Evolutionary conservation across 2,888 invertebrate species (phyloP), one percentile per base, ranked within the genome.

Genomic region (Yponomeuta evonymella): DNA sequence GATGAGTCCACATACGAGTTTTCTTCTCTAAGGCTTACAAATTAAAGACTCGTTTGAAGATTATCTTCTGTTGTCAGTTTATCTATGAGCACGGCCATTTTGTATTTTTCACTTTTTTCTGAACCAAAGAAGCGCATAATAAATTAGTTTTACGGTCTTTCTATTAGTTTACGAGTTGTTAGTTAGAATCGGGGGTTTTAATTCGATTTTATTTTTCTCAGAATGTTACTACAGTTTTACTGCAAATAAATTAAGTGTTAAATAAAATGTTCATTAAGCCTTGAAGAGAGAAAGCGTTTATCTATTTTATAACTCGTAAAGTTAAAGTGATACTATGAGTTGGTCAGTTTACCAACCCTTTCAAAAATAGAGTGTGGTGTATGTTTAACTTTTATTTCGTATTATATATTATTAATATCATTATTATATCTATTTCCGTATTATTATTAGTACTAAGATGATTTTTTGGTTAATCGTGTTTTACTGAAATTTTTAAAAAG

Each of bases 141-240:
- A 87, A 88, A 89, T 89, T 89, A 90, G 84, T 88, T 90, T 91
- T 85, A 91, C 85, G 85, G 81, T 83, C 85, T 77, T 83, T 90
- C 87, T 83, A 90, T 90, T 88, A 87, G 81, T 86, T 88, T 85
- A 90, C 83, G 80, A 78, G 74, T 69, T 79, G 80, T 79, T 76
- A 81, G 86, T 78, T 79, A 81, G 82, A 83, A 79, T 58, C 75
- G 74, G 69, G 69, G 75, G 75, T 79, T 83, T 81, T 72, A 73
- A 75, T 76, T 76, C 71, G 72, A 74, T 79, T 82, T 83, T 79
- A 83, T 79, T 79, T 79, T 77, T 75, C 72, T 74, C 75, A 74
- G 51, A 58, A 58, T 15, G 77, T 72, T 72, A 66, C 67, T 74
- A 76, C 74, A 72, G 76, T 81, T 83, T 88, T 88, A 89, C 81